These are phyloP conservation scores for Jordanella pulchra DNA, from an alignment of 2,797 vertebrate genomes.

Conservation along the genomic window DNA sequence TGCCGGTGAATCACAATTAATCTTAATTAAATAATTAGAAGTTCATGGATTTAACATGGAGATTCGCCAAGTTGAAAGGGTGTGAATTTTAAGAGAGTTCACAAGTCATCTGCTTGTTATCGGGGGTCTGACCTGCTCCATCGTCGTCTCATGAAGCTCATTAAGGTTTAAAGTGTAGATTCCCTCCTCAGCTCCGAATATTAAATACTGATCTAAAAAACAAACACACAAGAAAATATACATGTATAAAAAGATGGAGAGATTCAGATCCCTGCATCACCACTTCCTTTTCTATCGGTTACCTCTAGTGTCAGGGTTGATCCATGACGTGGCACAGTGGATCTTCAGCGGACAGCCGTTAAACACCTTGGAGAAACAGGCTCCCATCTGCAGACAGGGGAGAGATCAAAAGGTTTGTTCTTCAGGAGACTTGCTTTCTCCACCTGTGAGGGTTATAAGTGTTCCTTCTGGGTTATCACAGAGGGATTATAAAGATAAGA, in stretches of 20 bases:
- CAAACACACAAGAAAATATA: neutral
- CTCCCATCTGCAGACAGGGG: conserved; percentile 87
- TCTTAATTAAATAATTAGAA: neutral
- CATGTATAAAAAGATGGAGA: neutral
- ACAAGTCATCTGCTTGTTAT: rapidly evolving
- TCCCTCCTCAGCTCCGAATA: conserved; percentile 98
- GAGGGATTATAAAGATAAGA: neutral
- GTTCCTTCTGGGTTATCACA: neutral
- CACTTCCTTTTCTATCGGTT: neutral
- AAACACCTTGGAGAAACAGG: conserved; percentile 99
- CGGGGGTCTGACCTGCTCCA: conserved; percentile 89
- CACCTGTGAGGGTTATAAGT: neutral
- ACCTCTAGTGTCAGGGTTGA: conserved; percentile 98
- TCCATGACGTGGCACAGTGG: conserved; percentile 97
- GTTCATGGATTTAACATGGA: neutral
- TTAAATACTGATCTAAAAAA: conserved; percentile 94
- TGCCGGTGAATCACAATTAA: neutral
- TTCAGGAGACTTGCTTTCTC: neutral
- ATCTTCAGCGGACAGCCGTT: conserved; percentile 98
- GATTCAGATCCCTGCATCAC: neutral
- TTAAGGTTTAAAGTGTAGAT: conserved; percentile 99
- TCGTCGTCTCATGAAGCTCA: conserved; percentile 97
- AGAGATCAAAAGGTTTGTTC: rapidly evolving
- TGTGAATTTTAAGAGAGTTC: neutral
- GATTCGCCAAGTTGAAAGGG: neutral